Percentiles rank a stretch among this genome's conserved stretches.
Evolutionary conservation across 2,888 invertebrate genomes (phyloP).

Genomic region (Synanthedon vespiformis): DNA sequence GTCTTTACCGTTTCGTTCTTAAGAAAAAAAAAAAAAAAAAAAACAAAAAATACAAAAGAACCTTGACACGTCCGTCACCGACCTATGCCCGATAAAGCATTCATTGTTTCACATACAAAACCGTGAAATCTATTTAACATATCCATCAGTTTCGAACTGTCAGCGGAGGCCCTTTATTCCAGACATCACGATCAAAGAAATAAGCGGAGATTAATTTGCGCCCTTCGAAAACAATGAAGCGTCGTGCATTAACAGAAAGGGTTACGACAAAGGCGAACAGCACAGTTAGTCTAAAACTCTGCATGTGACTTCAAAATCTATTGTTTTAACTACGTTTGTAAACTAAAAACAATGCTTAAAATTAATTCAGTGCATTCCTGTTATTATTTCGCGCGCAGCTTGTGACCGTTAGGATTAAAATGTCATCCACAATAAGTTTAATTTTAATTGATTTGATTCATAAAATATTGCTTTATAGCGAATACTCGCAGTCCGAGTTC

Average conservation of each 20-base stretch:
- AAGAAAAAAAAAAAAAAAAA: no score
- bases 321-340: constrained; percentile 54
- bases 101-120: constrained; percentile 14
- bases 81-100: not conserved
- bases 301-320: constrained; percentile 59
- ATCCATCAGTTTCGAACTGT: constrained; percentile 37
- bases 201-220: constrained; percentile 65
- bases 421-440: no score
- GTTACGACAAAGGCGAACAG: constrained; percentile 43
- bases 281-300: constrained; percentile 61
- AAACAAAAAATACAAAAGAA: no score
- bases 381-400: constrained; percentile 13
- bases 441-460: no score
- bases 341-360: constrained; percentile 46
- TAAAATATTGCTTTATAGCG: no score
- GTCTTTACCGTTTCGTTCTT: no score
- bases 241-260: constrained; percentile 41
- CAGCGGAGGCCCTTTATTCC: constrained; percentile 43
- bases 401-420: no score
- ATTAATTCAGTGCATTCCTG: constrained; percentile 44
- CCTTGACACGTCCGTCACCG: no score
- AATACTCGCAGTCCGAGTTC: no score
- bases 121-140: constrained; percentile 23
- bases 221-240: constrained; percentile 52
- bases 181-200: constrained; percentile 60